Evolutionary conservation across 2,113 vertebrate species (phyloP).

Genomic region (Anhinga anhinga): DNA sequence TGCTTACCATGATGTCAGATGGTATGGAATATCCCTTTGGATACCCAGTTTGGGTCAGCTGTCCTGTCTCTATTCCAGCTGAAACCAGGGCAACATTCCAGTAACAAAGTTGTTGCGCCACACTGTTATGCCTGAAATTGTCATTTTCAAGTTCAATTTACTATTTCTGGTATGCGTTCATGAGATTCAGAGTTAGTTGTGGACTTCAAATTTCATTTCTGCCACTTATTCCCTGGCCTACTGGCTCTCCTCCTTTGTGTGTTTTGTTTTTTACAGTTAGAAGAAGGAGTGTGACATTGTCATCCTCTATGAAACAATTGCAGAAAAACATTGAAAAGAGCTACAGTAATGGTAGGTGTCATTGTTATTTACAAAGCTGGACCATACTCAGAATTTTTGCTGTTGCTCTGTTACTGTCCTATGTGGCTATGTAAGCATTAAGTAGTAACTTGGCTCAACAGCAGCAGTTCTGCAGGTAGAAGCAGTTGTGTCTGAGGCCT

Average conservation of each 20-base stretch:
- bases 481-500: not conserved
- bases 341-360: not conserved
- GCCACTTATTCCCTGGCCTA: not conserved
- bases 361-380: not conserved
- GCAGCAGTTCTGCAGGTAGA: not conserved
- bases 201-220: not conserved
- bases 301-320: not conserved
- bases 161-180: not conserved
- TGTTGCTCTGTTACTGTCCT: not conserved
- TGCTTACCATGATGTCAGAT: too few species aligned
- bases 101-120: not conserved
- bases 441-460: not conserved
- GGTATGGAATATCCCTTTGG: too few species aligned
- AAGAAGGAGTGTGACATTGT: not conserved
- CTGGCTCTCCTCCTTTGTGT: not conserved
- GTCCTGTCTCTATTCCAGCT: too few species aligned
- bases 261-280: not conserved
- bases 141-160: not conserved
- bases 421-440: not conserved
- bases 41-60: too few species aligned
- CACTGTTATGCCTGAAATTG: not conserved
- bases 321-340: not conserved
- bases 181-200: not conserved
- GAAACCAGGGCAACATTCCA: not conserved
- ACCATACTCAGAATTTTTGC: not conserved